Percentiles rank a stretch among this genome's conserved stretches.
phyloP scores from a whole-genome alignment of 1,140 invertebrate genomes.

The Heterodera schachtii region DNA sequence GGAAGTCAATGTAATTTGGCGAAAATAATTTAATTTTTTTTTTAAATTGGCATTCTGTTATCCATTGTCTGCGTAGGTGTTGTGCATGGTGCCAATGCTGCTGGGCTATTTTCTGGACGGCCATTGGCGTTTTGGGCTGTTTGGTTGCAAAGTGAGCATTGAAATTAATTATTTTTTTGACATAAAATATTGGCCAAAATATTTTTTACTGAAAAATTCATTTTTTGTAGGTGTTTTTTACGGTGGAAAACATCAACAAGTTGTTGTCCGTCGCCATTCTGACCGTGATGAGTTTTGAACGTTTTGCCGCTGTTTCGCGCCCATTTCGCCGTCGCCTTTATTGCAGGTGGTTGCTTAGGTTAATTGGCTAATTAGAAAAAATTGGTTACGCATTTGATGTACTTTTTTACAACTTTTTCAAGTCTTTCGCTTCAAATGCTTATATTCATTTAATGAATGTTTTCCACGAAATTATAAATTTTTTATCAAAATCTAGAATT shows the following conservation, averaged over 20 bases:
- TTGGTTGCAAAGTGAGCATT: slow-evolving; percentile 42
- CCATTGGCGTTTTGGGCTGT: slow-evolving; percentile 49
- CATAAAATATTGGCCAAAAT: no score
- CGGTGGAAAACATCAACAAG: slow-evolving; percentile 58
- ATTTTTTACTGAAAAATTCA: no score
- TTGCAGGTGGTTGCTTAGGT: slow-evolving; percentile 40
- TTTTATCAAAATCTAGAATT: no score
- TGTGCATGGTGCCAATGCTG: slow-evolving; percentile 54
- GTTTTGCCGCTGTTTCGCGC: slow-evolving; percentile 53
- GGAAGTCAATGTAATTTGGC: no score
- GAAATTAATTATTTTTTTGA: no score
- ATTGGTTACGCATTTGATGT: no score
- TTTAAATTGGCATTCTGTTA: not conserved
- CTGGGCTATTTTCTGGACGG: slow-evolving; percentile 50
- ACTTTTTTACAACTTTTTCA: no score
- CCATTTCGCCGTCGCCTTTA: slow-evolving; percentile 44
- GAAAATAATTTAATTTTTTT: not conserved
- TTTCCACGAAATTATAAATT: no score
- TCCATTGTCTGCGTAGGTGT: slow-evolving; percentile 37
- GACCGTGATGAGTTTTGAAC: slow-evolving; percentile 55
- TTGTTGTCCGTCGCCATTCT: slow-evolving; percentile 55
- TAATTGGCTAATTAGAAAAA: no score
- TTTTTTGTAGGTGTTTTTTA: slow-evolving; percentile 43
- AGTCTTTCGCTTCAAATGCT: no score
- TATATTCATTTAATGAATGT: no score